A percentile compares a stretch with the other conserved stretches of the same genome.
phyloP scores from a whole-genome alignment of 2,113 vertebrate genomes.

The Cacatua alba region DNA sequence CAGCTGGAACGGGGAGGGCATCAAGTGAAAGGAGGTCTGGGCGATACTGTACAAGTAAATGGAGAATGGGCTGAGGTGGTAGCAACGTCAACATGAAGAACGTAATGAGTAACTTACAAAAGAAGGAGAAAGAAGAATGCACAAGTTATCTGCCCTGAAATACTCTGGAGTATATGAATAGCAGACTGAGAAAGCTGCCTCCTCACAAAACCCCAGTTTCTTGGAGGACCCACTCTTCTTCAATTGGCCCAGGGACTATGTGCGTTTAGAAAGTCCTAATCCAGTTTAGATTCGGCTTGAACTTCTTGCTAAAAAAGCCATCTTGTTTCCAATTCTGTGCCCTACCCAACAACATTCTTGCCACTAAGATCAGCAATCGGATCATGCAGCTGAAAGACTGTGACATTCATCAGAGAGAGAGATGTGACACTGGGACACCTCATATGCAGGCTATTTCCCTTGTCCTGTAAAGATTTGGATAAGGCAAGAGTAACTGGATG shows the following conservation, averaged over 20 bases:
- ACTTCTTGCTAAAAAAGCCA: not conserved
- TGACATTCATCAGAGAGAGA: not conserved
- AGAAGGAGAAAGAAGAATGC: not conserved
- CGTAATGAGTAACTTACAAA: not conserved
- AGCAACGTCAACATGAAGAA: not conserved
- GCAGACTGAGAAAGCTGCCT: not conserved
- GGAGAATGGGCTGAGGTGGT: not conserved
- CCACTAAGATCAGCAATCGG: rapidly evolving
- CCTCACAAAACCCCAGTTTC: not conserved
- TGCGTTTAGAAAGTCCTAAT: not conserved
- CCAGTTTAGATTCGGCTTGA: not conserved
- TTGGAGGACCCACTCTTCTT: not conserved
- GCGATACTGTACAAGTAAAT: not conserved
- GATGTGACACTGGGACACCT: not conserved
- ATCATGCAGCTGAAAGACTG: not conserved
- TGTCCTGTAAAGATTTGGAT: not conserved
- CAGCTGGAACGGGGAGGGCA: not conserved
- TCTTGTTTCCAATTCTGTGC: not conserved
- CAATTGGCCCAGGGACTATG: not conserved
- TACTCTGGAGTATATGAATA: not conserved
- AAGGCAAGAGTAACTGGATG: not conserved
- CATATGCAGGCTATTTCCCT: not conserved
- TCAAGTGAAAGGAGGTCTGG: not conserved
- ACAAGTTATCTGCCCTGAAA: not conserved
- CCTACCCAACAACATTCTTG: not conserved